Evolutionary conservation across 2,888 invertebrate species (phyloP), one percentile per base, ranked within the genome.

Genomic region (Sisyra nigra): DNA sequence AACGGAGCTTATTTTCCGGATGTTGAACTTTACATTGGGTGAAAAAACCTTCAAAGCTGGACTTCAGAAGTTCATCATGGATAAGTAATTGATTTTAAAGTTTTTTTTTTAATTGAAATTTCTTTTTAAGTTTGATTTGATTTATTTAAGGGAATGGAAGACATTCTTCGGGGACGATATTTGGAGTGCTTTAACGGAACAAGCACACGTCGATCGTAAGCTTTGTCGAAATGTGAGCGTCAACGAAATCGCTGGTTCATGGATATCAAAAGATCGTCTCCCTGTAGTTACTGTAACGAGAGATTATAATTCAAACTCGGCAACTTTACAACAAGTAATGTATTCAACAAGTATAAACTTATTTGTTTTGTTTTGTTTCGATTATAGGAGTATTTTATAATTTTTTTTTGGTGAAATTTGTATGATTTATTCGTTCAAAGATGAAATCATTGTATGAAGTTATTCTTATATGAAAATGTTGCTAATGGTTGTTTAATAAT

Each of bases 1-100:
- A 64, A 81, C 79, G 2, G 83, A 83, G 55, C 60, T 85, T 30
- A 67, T 92, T 8, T 84, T 94, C 58, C 69, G 92, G 19, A 94
- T 93, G 92, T 74, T 94, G 55, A 82, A 87, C 56, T 81, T 80
- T 51, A 86, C 87, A 1, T 65, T 92, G 6, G 87, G 89, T 3
- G 76, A 76, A 44, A 67, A 71, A 1, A 76, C 80, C 0, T 88
- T 94, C 58, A 76, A 71, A 54, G 71, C 71, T 36, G 88, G 85
- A 2, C 58, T 86, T 44, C 70, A 74, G 51, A 71, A 70, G 52
- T 82, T 85, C 54, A 69, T 86, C 55, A 66, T 70, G 7, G 69
- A 74, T 47, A 71, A 74, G 72, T 69, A 59, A 34, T 14, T 38
- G 29, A 44, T 11, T 13, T 32, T 37, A n/a, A 29, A 32, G 14